A percentile compares a stretch with the other conserved stretches of the same genome.
Evolutionary conservation across 2,797 vertebrate genomes (phyloP).

Genomic region (Mus minutoides): DNA sequence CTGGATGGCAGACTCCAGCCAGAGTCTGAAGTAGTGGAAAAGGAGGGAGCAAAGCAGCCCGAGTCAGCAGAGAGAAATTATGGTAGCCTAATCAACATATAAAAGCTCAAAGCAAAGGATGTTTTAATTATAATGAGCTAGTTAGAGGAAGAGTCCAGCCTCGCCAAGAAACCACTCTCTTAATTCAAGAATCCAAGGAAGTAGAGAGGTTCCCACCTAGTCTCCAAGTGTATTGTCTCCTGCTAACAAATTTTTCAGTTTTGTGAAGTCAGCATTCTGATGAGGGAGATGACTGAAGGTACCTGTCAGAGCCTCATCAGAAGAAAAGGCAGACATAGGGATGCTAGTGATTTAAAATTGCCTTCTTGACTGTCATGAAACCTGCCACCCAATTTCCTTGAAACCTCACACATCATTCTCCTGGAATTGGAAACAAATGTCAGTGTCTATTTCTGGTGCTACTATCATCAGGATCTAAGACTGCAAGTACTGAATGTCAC

Average conservation of each 20-base stretch:
- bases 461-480: not conserved
- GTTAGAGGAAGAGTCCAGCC: not conserved
- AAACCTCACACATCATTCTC: not conserved
- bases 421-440: slow-evolving; percentile 40
- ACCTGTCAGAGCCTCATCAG: slow-evolving; percentile 42
- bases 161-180: not conserved
- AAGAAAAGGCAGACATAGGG: slow-evolving; percentile 26
- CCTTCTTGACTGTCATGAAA: not conserved
- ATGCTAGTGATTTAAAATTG: slow-evolving; percentile 6
- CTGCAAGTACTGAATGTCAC: not conserved
- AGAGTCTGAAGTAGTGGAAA: slow-evolving; percentile 42
- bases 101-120: not conserved
- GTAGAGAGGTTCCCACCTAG: not conserved
- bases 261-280: slow-evolving; percentile 2
- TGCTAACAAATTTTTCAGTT: not conserved
- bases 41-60: not conserved
- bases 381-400: not conserved
- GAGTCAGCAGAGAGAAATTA: not conserved
- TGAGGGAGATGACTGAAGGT: not conserved
- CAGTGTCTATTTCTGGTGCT: not conserved
- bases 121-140: not conserved
- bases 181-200: slow-evolving; percentile 40
- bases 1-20: not conserved
- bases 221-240: not conserved
- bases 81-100: slow-evolving; percentile 10